These are phyloP conservation scores for Callyntrura sp. DNA, from an alignment of 2,888 invertebrate genomes.

Conservation along the genomic window DNA sequence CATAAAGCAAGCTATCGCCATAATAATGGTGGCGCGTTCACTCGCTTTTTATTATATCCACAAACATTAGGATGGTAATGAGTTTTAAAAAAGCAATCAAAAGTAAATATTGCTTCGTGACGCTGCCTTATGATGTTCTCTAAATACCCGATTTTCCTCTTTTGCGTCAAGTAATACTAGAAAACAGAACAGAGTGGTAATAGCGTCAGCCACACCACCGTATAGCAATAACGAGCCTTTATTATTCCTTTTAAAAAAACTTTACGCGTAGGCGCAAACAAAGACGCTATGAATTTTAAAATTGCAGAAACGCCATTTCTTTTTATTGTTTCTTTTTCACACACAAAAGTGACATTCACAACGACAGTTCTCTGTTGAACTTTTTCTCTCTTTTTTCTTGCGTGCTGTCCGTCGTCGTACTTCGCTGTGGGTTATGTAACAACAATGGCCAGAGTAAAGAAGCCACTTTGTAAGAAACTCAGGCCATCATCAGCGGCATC, in stretches of 20 bases:
- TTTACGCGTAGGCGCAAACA: not conserved
- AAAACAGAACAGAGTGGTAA: not conserved
- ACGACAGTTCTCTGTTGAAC: not conserved
- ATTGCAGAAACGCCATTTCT: not conserved
- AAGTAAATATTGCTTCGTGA: slow-evolving; percentile 51
- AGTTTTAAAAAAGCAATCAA: slow-evolving; percentile 55
- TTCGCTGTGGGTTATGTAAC: not conserved
- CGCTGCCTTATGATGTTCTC: slow-evolving; percentile 12
- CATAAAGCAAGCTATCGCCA: too few relatives aligned
- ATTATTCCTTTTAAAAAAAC: not conserved
- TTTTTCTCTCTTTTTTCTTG: not conserved
- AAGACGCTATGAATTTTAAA: slow-evolving; percentile 12
- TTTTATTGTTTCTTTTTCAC: slow-evolving; percentile 44
- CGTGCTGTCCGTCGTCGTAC: not conserved
- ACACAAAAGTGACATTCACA: slow-evolving; percentile 38
- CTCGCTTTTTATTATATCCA: slow-evolving; percentile 58
- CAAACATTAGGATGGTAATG: slow-evolving; percentile 54
- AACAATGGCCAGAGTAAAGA: not conserved
- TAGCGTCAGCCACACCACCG: too few relatives aligned
- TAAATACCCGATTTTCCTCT: slow-evolving; percentile 41
- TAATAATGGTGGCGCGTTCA: not conserved
- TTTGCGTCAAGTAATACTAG: slow-evolving; percentile 9
- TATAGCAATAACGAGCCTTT: not conserved
- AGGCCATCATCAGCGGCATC: not conserved
- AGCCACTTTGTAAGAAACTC: not conserved